These are phyloP conservation scores for Jaculus jaculus DNA, from an alignment of 2,113 vertebrate species.

Conservation along the genomic window DNA sequence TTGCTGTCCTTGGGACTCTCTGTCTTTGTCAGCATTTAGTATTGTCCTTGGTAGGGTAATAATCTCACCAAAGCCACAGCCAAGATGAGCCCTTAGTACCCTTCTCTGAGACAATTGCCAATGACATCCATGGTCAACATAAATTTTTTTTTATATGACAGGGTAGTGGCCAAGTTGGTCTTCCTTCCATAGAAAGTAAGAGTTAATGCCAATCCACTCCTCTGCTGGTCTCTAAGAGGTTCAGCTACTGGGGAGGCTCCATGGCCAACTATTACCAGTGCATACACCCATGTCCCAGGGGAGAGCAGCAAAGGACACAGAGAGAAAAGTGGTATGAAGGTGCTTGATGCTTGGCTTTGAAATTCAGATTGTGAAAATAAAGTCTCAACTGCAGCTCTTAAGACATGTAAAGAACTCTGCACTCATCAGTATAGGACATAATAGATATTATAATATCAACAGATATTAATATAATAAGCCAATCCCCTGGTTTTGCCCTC, in stretches of 20 bases:
- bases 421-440: neutral
- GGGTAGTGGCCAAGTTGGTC: neutral
- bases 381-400: neutral
- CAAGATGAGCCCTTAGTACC: neutral
- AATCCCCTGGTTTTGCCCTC: neutral
- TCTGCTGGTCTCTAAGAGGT: neutral
- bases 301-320: neutral
- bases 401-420: neutral
- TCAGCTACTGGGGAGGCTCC: neutral
- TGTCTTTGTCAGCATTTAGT: neutral
- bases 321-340: neutral
- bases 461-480: too few relatives aligned
- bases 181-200: neutral
- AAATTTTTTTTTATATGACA: neutral
- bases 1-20: too few relatives aligned
- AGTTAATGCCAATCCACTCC: neutral
- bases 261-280: neutral
- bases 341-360: neutral
- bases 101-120: neutral
- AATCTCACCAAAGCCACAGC: neutral
- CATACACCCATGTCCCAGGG: neutral
- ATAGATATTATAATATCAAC: neutral
- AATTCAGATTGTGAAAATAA: neutral
- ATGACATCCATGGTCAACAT: too few relatives aligned
- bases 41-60: neutral